Evolutionary conservation across 2,888 invertebrate genomes (phyloP).

Genomic region (Eristalis arbustorum): DNA sequence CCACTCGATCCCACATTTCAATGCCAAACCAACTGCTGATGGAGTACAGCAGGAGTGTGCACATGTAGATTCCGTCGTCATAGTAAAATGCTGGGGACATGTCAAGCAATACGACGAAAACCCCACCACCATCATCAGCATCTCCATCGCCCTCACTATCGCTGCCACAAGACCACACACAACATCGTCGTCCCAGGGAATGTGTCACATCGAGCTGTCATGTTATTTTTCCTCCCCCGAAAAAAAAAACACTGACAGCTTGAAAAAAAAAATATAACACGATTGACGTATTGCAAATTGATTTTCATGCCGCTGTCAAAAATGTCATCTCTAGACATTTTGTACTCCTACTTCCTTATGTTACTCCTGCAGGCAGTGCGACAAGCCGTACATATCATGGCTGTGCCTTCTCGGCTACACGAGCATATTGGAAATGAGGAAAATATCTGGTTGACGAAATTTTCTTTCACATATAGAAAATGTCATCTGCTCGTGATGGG

Average conservation of each 20-base stretch:
- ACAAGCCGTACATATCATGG: neutral
- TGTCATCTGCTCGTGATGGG: constrained; percentile 79
- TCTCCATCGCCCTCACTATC: neutral
- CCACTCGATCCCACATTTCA: constrained; percentile 1
- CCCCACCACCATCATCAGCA: neutral
- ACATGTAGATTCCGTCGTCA: neutral
- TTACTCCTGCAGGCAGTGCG: constrained; percentile 22
- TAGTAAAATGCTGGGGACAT: neutral
- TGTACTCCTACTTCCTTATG: constrained; percentile 36
- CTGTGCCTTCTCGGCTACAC: constrained; percentile 10
- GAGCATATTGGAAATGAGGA: constrained; percentile 45
- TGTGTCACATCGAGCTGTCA: constrained; percentile 63
- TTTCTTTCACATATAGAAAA: constrained; percentile 75
- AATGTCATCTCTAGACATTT: constrained; percentile 70
- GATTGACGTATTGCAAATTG: constrained; percentile 78
- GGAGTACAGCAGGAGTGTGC: neutral
- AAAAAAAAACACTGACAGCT: constrained; percentile 57
- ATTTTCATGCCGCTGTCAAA: constrained; percentile 77
- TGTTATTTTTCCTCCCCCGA: constrained; percentile 43
- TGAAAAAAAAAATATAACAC: constrained; percentile 50
- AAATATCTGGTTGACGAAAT: constrained; percentile 56
- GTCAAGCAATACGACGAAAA: constrained; percentile 28
- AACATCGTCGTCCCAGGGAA: constrained; percentile 27
- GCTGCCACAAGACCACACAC: constrained; percentile 8
- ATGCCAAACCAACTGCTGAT: constrained; percentile 23